Conservation (phyloP, 2,888 invertebrate genomes). For the Chouioia cunea region DNA sequence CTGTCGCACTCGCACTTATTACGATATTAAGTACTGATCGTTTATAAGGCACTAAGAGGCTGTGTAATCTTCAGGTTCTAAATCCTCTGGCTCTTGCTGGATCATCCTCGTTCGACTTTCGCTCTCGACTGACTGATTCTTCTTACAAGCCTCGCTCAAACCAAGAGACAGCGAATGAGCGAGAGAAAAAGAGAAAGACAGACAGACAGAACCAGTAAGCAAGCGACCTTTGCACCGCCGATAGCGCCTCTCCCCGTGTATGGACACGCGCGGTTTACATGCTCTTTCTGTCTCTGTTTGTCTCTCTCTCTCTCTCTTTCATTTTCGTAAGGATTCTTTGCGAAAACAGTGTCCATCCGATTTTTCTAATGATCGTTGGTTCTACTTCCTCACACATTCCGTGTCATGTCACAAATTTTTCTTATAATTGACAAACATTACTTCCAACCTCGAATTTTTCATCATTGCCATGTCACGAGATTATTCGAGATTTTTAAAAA, state of each 20-base stretch:
- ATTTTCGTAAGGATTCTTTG: slow-evolving; percentile 9
- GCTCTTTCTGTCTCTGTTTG: slow-evolving; percentile 32
- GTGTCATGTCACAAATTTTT: no score
- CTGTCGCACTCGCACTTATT: no score
- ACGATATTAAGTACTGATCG: no score
- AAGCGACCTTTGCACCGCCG: slow-evolving; percentile 45
- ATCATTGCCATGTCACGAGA: no score
- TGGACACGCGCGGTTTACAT: slow-evolving; percentile 33
- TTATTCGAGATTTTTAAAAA: no score
- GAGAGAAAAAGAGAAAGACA: slow-evolving; percentile 6
- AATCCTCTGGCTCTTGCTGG: slow-evolving; percentile 32
- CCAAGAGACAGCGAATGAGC: slow-evolving; percentile 5
- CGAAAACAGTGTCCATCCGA: no score
- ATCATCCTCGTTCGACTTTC: slow-evolving; percentile 23
- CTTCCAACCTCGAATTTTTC: no score
- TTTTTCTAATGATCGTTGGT: no score
- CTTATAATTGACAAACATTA: no score
- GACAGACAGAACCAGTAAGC: background rate
- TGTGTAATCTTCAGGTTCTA: slow-evolving; percentile 24
- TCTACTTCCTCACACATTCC: no score
- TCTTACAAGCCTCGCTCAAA: background rate
- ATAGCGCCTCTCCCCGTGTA: slow-evolving; percentile 14
- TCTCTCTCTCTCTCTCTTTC: slow-evolving; percentile 42
- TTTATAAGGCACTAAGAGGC: no score
- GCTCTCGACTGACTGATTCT: background rate